These are phyloP conservation scores for Cremastinae sp. DNA, from an alignment of 2,888 invertebrate species.

Conservation along the genomic window DNA sequence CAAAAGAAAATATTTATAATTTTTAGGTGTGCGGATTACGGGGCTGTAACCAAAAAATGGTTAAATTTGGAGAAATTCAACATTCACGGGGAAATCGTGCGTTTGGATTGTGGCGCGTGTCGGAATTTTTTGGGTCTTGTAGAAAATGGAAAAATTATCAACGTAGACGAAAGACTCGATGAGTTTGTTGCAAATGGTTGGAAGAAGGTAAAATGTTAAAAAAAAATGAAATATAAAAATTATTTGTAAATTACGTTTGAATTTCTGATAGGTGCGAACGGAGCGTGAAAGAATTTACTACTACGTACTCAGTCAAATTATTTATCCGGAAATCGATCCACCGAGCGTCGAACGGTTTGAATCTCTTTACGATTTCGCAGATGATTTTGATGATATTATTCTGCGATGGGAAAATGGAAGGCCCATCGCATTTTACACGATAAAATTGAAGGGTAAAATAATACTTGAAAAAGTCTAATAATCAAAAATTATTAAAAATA, in stretches of 20 bases:
- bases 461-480: background rate
- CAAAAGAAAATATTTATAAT: background rate
- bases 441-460: constrained; percentile 76
- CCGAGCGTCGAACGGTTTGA: constrained; percentile 69
- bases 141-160: constrained; percentile 45
- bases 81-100: constrained; percentile 62
- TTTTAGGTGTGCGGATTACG: constrained; percentile 58
- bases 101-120: constrained; percentile 66
- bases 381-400: constrained; percentile 68
- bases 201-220: constrained; percentile 59
- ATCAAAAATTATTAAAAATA: too few species aligned
- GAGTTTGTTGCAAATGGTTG: constrained; percentile 60
- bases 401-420: constrained; percentile 71
- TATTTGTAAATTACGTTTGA: background rate
- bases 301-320: constrained; percentile 72
- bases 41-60: constrained; percentile 77
- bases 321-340: constrained; percentile 72
- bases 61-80: constrained; percentile 60
- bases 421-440: constrained; percentile 77
- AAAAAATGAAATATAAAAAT: background rate
- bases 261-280: constrained; percentile 65
- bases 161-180: constrained; percentile 53
- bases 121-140: constrained; percentile 61
- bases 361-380: constrained; percentile 70
- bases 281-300: constrained; percentile 68